Conservation (phyloP, 2,113 vertebrate genomes). For the Mohoua ochrocephala region DNA sequence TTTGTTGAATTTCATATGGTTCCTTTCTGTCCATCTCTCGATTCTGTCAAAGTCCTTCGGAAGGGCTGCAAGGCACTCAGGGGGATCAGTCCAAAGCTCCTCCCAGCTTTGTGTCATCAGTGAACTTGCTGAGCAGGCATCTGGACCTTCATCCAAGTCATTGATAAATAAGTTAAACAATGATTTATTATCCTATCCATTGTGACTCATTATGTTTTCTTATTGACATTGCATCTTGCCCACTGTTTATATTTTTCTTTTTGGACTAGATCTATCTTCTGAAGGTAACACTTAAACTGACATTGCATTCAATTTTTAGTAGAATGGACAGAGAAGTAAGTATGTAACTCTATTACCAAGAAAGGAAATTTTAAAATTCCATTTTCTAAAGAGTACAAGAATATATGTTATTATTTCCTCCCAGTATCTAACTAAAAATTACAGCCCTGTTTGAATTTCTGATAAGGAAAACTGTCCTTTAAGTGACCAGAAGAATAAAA, state of each 20-base stretch:
- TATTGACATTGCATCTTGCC: neutral
- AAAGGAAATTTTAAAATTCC: neutral
- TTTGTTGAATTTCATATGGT: neutral
- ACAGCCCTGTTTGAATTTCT: neutral
- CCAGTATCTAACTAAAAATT: neutral
- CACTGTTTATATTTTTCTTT: neutral
- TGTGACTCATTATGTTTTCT: neutral
- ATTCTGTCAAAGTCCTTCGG: neutral
- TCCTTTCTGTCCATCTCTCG: neutral
- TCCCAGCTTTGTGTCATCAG: neutral
- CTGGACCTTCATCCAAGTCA: neutral
- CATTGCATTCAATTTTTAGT: slow-evolving; percentile 21
- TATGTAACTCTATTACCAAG: neutral
- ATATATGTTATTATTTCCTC: neutral
- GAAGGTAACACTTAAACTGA: slow-evolving; percentile 39
- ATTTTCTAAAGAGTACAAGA: slow-evolving; percentile 15
- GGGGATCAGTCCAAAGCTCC: neutral
- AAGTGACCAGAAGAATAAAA: neutral
- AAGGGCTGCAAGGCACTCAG: neutral
- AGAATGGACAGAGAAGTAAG: slow-evolving; percentile 16
- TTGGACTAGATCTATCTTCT: neutral
- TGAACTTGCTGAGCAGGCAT: neutral
- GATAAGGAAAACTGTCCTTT: neutral
- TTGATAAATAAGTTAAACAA: neutral
- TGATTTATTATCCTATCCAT: neutral